Evolutionary conservation across 2,888 invertebrate genomes (phyloP), one percentile per base, ranked within the genome.

Genomic region (Oligia strigilis): DNA sequence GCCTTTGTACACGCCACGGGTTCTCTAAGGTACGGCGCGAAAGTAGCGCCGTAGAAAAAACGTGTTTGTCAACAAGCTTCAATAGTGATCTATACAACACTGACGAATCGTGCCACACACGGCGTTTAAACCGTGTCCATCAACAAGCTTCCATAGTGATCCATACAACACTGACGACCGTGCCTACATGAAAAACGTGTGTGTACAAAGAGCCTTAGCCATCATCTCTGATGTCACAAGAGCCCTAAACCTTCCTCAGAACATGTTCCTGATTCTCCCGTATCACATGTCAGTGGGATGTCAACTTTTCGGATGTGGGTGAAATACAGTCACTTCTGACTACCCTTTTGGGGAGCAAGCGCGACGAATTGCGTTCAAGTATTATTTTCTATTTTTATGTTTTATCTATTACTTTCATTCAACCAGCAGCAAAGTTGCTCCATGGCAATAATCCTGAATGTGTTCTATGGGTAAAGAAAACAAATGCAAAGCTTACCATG

Each of bases 401-500:
- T 64, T 36, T 36, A 46, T 19, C 29, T 2, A 23, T 40, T 23
- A 23, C 5, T 52, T 70, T 70, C 13, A 55, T 6, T 36, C 36
- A 23, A 71, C 36, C 8, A 13, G 11, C 36, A 40, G 14, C 36
- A 40, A 40, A 40, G 23, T 70, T 19, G 8, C 1, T 36, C 4
- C 9, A 69, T 11, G 19, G 19, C 19, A 55, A 4, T 60, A 60
- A 1, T 40, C 11, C 36, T 36, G 36, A 64, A 17, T 29, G 17
- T 8, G 36, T 36, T 36, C 17, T 17, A 17, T 17, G 8, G 17
- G 8, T 8, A 36, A 29, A 36, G 19, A 29, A 23, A 75, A 36
- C 46, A 49, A 75, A 40, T 60, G n/a, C 1, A 8, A 1, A 76
- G 11, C 76, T 76, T 76, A 76, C 76, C 76, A 90, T 98, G 98